A percentile compares a stretch with the other conserved stretches of the same genome.
Conservation (phyloP, 2,888 invertebrate genomes). For the Tetragonisca angustula region DNA sequence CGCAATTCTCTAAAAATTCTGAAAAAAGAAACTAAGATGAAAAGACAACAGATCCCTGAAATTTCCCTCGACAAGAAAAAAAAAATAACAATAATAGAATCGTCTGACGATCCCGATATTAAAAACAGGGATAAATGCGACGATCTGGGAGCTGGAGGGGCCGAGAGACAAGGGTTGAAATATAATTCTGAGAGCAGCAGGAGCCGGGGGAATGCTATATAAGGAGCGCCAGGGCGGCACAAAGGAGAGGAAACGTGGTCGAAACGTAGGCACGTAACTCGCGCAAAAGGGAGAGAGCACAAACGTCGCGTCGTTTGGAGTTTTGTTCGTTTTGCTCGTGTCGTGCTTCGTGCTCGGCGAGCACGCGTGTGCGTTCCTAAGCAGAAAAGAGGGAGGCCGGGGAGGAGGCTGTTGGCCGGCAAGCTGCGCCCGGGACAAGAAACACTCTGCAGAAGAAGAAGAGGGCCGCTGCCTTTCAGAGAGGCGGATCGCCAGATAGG, state of each 20-base stretch:
- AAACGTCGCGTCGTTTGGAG: conserved; percentile 31
- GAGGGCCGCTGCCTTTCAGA: conserved; percentile 11
- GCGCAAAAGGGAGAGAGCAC: conserved; percentile 11
- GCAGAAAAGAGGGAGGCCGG: conserved; percentile 72
- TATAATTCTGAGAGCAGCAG: conserved; percentile 1
- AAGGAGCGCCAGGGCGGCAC: conserved; percentile 75
- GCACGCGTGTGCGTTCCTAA: conserved; percentile 56
- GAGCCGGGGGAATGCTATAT: conserved; percentile 69
- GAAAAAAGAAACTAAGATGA: too few relatives aligned
- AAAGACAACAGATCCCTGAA: too few relatives aligned
- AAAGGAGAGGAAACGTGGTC: conserved; percentile 77
- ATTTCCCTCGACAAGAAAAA: too few relatives aligned
- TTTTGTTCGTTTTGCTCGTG: conserved; percentile 64
- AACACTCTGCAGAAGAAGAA: conserved; percentile 52
- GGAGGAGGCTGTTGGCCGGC: conserved; percentile 61
- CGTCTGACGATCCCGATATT: conserved; percentile 5
- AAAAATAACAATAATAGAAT: too few relatives aligned
- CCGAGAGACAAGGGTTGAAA: conserved; percentile 16
- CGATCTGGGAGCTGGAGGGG: neutral
- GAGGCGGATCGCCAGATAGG: conserved; percentile 1
- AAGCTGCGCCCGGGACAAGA: conserved; percentile 67
- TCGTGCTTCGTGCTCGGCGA: too few relatives aligned
- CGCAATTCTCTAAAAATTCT: too few relatives aligned
- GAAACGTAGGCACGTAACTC: conserved; percentile 52
- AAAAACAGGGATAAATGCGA: neutral